These are phyloP conservation scores for Orthosia cruda DNA, from an alignment of 2,888 invertebrate species.

Conservation along the genomic window DNA sequence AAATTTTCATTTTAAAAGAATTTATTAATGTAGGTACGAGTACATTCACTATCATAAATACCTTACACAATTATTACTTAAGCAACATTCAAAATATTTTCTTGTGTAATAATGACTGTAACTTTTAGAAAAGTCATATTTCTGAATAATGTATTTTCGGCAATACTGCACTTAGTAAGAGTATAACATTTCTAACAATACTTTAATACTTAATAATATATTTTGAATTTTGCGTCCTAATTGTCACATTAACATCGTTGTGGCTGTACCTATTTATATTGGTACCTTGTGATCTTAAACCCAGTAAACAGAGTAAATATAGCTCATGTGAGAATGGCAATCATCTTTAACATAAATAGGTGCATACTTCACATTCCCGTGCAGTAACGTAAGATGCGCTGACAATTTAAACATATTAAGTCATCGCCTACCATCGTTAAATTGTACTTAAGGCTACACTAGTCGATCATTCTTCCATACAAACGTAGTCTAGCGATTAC, in stretches of 20 bases:
- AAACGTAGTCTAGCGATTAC: no score
- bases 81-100: neutral
- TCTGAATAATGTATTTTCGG: neutral
- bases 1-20: neutral
- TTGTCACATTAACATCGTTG: neutral
- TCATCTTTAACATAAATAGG: neutral
- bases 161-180: neutral
- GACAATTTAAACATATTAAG: neutral
- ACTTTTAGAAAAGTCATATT: neutral
- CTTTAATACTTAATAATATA: neutral
- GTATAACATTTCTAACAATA: no score
- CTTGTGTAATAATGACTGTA: neutral
- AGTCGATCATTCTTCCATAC: no score
- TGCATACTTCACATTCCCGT: neutral
- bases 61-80: neutral
- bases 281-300: neutral
- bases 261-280: neutral
- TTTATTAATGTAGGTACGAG: neutral
- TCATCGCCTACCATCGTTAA: neutral
- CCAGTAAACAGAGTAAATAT: neutral
- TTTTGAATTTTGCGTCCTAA: neutral
- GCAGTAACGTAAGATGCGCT: conserved; percentile 3
- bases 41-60: neutral
- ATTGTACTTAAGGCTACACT: no score
- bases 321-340: neutral